Conservation (phyloP, 2,888 invertebrate species). For the Caradrina kadenii region DNA sequence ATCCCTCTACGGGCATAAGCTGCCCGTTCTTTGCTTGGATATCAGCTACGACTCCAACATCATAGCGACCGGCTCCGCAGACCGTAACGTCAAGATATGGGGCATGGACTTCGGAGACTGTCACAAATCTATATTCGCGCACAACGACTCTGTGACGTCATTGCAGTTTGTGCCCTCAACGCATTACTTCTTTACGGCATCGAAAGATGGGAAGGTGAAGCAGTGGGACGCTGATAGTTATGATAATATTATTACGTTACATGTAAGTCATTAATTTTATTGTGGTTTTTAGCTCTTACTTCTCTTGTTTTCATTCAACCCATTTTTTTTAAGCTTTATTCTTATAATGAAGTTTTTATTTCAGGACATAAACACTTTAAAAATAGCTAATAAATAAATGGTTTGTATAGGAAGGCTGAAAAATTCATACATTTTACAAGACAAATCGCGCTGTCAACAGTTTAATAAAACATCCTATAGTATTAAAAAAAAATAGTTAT, state of each 20-base stretch:
- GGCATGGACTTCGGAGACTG: slow-evolving; percentile 99
- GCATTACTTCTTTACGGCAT: slow-evolving; percentile 97
- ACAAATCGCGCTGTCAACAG: too few relatives aligned
- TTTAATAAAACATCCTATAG: too few relatives aligned
- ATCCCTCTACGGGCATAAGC: slow-evolving; percentile 98
- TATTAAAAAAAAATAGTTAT: too few relatives aligned
- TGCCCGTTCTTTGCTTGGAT: slow-evolving; percentile 98
- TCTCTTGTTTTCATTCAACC: too few relatives aligned
- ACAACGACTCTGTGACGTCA: slow-evolving; percentile 98
- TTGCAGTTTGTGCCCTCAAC: slow-evolving; percentile 97
- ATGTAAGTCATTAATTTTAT: slow-evolving; percentile 88
- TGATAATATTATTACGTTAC: slow-evolving; percentile 96
- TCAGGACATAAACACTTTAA: too few relatives aligned
- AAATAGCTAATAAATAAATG: too few relatives aligned
- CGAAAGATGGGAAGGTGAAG: slow-evolving; percentile 98
- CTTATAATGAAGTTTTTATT: too few relatives aligned
- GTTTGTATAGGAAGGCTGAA: too few relatives aligned
- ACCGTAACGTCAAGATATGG: slow-evolving; percentile 99
- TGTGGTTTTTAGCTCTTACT: neutral
- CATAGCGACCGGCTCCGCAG: slow-evolving; percentile 98
- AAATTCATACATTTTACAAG: too few relatives aligned
- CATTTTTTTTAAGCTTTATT: too few relatives aligned
- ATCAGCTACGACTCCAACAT: slow-evolving; percentile 96
- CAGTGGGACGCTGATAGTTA: slow-evolving; percentile 99
- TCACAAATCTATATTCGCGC: slow-evolving; percentile 98